phyloP scores from a whole-genome alignment of 1,140 invertebrate species.

The Charaxes varanes region DNA sequence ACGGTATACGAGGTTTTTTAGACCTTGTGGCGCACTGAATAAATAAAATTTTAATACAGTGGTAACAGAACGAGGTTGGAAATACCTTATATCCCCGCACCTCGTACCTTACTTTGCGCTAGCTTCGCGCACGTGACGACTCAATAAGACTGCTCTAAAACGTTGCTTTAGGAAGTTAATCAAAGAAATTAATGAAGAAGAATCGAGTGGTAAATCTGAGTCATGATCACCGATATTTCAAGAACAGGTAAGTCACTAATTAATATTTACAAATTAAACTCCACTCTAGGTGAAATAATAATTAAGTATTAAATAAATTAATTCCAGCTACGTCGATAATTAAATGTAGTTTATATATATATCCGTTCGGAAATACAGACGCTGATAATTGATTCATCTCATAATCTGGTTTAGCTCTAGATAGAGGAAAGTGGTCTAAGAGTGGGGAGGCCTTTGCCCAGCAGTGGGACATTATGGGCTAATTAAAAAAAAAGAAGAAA shows the following conservation, averaged over 20 bases:
- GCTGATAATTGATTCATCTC: too few relatives aligned
- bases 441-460: too few relatives aligned
- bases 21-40: not conserved
- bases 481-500: too few relatives aligned
- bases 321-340: not conserved
- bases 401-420: too few relatives aligned
- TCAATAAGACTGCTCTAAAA: too few relatives aligned
- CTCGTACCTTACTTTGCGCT: not conserved
- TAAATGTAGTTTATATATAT: not conserved
- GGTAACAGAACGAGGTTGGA: not conserved
- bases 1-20: not conserved
- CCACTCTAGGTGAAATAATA: not conserved
- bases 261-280: not conserved
- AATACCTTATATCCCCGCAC: too few relatives aligned
- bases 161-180: not conserved
- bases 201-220: not conserved
- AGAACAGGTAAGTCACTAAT: not conserved
- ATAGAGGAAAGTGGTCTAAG: too few relatives aligned
- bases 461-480: too few relatives aligned
- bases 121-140: too few relatives aligned
- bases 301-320: not conserved
- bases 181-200: not conserved
- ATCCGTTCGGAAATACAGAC: too few relatives aligned
- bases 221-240: not conserved
- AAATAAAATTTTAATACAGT: not conserved